phyloP scores from a whole-genome alignment of 35 echinoderm and acorn worm genomes.

The Patiria miniata region DNA sequence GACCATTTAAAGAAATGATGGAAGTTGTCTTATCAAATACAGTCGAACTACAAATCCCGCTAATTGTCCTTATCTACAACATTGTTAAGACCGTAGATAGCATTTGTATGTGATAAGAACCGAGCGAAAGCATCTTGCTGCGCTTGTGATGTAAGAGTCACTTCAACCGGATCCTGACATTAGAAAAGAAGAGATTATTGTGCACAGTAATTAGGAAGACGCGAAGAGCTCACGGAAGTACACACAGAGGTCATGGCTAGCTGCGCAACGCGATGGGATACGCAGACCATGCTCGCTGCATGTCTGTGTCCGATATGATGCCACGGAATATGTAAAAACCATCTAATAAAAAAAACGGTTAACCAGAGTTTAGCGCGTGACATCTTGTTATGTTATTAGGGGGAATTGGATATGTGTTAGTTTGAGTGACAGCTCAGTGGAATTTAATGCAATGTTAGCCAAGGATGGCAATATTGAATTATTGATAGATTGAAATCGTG shows the following conservation, averaged over 20 bases:
- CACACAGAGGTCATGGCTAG: conserved; percentile 4
- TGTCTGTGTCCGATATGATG: not conserved
- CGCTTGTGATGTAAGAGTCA: not conserved
- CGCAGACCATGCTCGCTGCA: not conserved
- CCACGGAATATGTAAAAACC: not conserved
- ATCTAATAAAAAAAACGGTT: not conserved
- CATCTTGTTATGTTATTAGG: conserved; percentile 19
- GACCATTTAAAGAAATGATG: conserved; percentile 25
- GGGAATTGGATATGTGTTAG: conserved; percentile 19
- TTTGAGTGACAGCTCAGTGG: conserved; percentile 8
- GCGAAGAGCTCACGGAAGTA: not conserved
- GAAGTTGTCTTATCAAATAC: not conserved
- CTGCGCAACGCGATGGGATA: not conserved
- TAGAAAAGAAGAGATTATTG: too few species aligned
- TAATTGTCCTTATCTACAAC: conserved; percentile 17
- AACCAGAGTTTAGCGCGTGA: not conserved
- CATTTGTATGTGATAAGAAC: too few species aligned
- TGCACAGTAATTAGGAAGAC: not conserved
- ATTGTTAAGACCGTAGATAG: not conserved
- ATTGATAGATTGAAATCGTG: too few species aligned
- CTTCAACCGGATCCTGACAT: not conserved
- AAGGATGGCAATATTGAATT: not conserved
- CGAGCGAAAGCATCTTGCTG: not conserved
- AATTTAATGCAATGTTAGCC: not conserved
- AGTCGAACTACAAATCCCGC: not conserved